These are phyloP conservation scores for Drosophila cardini DNA, from an alignment of 1,140 invertebrate genomes.

Conservation along the genomic window DNA sequence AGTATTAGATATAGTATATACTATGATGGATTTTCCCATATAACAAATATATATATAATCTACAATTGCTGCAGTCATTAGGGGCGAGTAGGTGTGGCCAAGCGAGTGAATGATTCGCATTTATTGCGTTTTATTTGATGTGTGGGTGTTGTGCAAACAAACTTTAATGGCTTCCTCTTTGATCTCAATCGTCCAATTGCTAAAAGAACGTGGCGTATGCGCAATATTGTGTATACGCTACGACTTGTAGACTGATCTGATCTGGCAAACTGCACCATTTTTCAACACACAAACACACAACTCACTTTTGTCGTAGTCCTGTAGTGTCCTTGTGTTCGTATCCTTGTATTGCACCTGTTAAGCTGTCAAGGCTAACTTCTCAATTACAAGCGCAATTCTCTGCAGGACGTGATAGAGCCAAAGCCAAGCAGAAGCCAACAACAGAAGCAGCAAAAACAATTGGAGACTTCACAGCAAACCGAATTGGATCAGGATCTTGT, in stretches of 20 bases:
- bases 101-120: conserved; percentile 2
- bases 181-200: conserved; percentile 27
- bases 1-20: conserved; percentile 60
- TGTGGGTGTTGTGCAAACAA: conserved; percentile 22
- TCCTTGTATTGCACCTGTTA: conserved; percentile 28
- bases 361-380: conserved; percentile 15
- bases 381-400: conserved; percentile 48
- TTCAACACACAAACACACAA: background rate
- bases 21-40: conserved; percentile 15
- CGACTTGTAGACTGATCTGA: conserved; percentile 1
- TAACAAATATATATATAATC: background rate
- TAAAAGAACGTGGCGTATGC: conserved; percentile 46
- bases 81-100: background rate
- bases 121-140: conserved; percentile 32
- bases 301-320: conserved; percentile 31
- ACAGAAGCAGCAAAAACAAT: conserved; percentile 1
- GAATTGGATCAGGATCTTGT: conserved; percentile 44
- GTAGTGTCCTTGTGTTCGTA: conserved; percentile 40
- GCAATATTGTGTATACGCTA: conserved; percentile 61
- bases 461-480: too few relatives aligned
- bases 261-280: conserved; percentile 9
- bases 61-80: conserved; percentile 38
- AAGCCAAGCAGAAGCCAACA: conserved; percentile 15
- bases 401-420: conserved; percentile 69
- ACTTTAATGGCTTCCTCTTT: conserved; percentile 36